Base-by-base conservation (phyloP, 2,888 invertebrate genomes). In the Melipona beecheii region DNA sequence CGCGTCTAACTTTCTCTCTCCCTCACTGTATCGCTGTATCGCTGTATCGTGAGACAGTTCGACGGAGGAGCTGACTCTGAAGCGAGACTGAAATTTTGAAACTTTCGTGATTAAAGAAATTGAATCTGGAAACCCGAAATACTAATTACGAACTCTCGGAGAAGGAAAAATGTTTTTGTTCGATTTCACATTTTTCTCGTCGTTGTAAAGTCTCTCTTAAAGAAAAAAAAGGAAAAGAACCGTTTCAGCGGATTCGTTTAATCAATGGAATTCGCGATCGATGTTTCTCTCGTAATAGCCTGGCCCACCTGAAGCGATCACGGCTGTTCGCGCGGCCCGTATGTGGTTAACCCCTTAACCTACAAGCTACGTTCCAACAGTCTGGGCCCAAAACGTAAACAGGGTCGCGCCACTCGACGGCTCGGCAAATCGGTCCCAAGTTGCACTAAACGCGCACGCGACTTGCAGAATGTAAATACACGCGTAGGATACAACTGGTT, bases 1-100 rank as follows among this genome's bases (percentile, higher is more conserved):
- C 27, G 74, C 78, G 70, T 84, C 36, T 75, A 79, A 84, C 78
- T 85, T 85, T 56, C n/a, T 31, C 31, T 31, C 3, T 31, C 31
- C 3, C 31, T 31, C 6, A 27, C 2, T 19, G 4, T 56, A n/a
- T 66, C 24, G 11, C 2, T 19, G 4, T 56, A n/a, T 66, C 24
- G 11, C 43, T 43, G 43, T 43, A 9, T 43, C 43, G 9, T 43
- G 49, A 31, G 49, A 68, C 27, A 49, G 31, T 56, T 43, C 62
- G 43, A 43, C 43, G 43, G 1, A 43, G 9, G 43, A 43, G 43
- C 43, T 9, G 43, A 43, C 9, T 1, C 36, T 36, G 9, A 19
- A 54, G 36, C 9, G 36, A 36, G 36, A 9, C 43, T 43, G 43
- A 43, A 9, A 43, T 43, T 43, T 43, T 43, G 43, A 43, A 43